These are phyloP conservation scores for Antennarius striatus DNA, from an alignment of 2,113 vertebrate genomes.

Conservation along the genomic window DNA sequence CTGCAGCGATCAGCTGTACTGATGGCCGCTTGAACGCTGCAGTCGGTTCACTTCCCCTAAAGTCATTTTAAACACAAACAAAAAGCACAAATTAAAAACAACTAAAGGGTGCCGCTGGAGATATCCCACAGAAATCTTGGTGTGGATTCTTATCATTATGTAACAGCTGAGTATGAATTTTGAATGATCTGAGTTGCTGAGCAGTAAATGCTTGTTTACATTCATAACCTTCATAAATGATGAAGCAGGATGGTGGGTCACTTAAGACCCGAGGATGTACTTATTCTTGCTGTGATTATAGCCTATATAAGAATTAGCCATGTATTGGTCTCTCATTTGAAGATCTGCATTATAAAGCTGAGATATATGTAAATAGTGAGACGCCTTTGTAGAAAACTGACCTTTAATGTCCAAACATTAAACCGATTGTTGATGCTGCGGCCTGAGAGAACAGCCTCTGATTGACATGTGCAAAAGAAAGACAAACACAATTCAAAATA, in stretches of 20 bases:
- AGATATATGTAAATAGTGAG: not conserved
- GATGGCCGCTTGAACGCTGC: constrained; percentile 41
- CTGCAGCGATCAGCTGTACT: constrained; percentile 38
- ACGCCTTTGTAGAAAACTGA: not conserved
- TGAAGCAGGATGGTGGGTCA: constrained; percentile 30
- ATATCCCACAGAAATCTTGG: constrained; percentile 21
- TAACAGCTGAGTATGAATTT: constrained; percentile 55
- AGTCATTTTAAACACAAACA: constrained; percentile 46
- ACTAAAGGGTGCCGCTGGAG: constrained; percentile 22
- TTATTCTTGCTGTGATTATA: not conserved
- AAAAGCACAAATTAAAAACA: constrained; percentile 47
- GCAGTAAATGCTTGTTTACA: constrained; percentile 59
- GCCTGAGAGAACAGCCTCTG: not conserved
- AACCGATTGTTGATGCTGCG: not conserved
- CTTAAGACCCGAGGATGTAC: not conserved
- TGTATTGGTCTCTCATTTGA: constrained; percentile 2
- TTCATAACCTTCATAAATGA: constrained; percentile 41
- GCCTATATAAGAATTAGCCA: not conserved
- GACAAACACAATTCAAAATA: not conserved
- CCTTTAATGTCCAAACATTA: not conserved
- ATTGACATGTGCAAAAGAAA: not conserved
- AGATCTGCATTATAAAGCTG: not conserved
- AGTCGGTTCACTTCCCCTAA: constrained; percentile 41
- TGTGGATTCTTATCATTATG: constrained; percentile 31
- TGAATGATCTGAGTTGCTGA: constrained; percentile 28